Evolutionary conservation across 2,797 vertebrate species (phyloP).

Genomic region (Propithecus perrieri): DNA sequence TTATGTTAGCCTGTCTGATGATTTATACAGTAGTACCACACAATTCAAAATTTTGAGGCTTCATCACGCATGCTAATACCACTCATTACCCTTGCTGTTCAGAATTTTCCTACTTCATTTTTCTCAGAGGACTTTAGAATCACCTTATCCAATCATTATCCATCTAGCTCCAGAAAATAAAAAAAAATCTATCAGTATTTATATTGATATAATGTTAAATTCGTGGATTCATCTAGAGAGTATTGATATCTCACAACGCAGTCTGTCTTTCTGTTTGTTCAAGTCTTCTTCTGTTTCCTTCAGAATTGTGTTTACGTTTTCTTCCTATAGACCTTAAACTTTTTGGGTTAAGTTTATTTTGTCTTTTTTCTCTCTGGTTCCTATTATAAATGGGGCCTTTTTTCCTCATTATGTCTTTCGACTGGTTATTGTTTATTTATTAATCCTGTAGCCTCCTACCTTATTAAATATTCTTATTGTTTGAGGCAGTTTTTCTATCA

Average conservation of each 20-base stretch:
- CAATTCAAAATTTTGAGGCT: neutral
- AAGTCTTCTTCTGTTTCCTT: constrained; percentile 27
- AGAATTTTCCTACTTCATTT: neutral
- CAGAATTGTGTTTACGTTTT: neutral
- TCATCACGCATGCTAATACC: neutral
- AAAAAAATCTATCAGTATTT: neutral
- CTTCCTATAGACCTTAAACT: neutral
- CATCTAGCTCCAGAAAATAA: neutral
- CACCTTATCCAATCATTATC: neutral
- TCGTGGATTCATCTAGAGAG: neutral
- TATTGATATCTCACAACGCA: neutral
- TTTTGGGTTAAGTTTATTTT: neutral
- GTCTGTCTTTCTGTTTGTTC: neutral
- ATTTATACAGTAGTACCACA: neutral
- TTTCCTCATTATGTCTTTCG: neutral
- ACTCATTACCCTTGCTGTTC: neutral
- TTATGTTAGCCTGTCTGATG: neutral
- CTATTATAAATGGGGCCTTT: neutral
- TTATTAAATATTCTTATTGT: neutral
- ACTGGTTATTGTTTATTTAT: neutral
- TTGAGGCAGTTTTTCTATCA: neutral
- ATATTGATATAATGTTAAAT: neutral
- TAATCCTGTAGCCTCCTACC: neutral
- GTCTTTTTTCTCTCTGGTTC: neutral
- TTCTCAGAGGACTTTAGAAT: neutral